Evolutionary conservation across 2,797 vertebrate species (phyloP).

Genomic region (Pogonophryne albipinna): DNA sequence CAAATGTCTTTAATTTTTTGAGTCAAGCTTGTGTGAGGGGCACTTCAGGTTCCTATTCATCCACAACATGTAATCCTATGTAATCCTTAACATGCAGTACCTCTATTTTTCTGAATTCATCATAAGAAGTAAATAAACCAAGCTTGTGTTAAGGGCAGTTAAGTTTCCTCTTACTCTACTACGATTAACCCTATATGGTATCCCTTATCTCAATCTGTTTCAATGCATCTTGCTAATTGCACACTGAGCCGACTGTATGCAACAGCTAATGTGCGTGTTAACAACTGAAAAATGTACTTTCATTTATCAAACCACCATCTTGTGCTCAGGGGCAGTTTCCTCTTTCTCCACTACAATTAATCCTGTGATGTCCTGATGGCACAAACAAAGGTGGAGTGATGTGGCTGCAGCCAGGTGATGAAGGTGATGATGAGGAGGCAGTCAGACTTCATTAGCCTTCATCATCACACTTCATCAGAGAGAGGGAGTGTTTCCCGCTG

Average conservation of each 20-base stretch:
- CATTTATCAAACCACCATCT: no score
- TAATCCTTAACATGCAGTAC: no score
- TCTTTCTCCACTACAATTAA: constrained; percentile 18
- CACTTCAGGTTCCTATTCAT: constrained; percentile 2
- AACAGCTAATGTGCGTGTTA: no score
- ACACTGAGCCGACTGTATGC: neutral
- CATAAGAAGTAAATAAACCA: no score
- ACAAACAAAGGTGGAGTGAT: constrained; percentile 43
- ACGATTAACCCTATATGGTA: no score
- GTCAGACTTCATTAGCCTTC: constrained; percentile 73
- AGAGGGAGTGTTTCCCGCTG: constrained; percentile 67
- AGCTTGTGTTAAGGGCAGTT: no score
- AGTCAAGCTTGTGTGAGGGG: neutral
- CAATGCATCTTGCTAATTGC: constrained; percentile 40
- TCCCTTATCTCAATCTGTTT: no score
- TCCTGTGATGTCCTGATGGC: constrained; percentile 14
- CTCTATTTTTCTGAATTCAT: no score
- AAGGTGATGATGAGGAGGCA: constrained; percentile 62
- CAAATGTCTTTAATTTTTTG: constrained; percentile 39
- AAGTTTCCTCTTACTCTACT: no score
- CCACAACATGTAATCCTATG: no score
- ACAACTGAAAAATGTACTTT: no score
- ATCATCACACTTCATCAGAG: constrained; percentile 79
- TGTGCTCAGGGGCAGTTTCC: neutral
- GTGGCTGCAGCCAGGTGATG: constrained; percentile 74